A percentile compares a stretch with the other conserved stretches of the same genome.
These are phyloP conservation scores for Recurvirostra avosetta DNA, from an alignment of 2,113 vertebrate genomes.

Conservation along the genomic window DNA sequence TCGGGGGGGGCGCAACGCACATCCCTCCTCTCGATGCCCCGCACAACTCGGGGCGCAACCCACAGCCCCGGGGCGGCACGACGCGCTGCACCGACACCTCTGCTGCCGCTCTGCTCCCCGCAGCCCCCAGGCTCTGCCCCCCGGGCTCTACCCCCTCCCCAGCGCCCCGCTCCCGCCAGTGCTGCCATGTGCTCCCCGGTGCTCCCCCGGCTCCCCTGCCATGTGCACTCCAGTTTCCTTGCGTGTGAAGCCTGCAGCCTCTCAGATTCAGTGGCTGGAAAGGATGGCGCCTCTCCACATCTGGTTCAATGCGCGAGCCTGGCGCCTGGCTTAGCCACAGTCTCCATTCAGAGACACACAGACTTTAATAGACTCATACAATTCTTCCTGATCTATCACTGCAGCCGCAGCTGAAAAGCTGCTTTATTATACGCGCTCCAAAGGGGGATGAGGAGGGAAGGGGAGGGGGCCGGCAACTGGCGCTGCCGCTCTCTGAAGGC, in stretches of 20 bases:
- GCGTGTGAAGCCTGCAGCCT: slow-evolving; percentile 75
- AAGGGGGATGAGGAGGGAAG: slow-evolving; percentile 31
- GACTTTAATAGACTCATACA: slow-evolving; percentile 73
- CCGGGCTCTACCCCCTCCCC: background rate
- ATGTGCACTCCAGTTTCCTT: slow-evolving; percentile 78
- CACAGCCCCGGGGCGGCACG: accelerated
- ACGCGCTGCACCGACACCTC: background rate
- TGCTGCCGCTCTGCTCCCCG: background rate
- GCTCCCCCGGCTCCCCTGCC: slow-evolving; percentile 56
- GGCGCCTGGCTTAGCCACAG: slow-evolving; percentile 83
- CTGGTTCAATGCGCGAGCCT: slow-evolving; percentile 81
- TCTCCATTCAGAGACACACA: slow-evolving; percentile 74
- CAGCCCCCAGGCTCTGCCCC: background rate
- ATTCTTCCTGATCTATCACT: slow-evolving; percentile 63
- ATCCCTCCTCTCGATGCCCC: accelerated
- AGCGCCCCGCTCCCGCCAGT: background rate
- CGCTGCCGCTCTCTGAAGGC: background rate
- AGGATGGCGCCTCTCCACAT: slow-evolving; percentile 82
- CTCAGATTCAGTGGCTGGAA: slow-evolving; percentile 69
- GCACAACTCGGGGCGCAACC: background rate
- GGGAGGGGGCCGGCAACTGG: slow-evolving; percentile 26
- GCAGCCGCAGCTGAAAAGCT: slow-evolving; percentile 65
- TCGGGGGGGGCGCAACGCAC: accelerated
- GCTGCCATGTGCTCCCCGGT: slow-evolving; percentile 42
- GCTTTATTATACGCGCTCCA: slow-evolving; percentile 43